phyloP scores from a whole-genome alignment of 1,140 invertebrate species.

The Plutomurus gul region DNA sequence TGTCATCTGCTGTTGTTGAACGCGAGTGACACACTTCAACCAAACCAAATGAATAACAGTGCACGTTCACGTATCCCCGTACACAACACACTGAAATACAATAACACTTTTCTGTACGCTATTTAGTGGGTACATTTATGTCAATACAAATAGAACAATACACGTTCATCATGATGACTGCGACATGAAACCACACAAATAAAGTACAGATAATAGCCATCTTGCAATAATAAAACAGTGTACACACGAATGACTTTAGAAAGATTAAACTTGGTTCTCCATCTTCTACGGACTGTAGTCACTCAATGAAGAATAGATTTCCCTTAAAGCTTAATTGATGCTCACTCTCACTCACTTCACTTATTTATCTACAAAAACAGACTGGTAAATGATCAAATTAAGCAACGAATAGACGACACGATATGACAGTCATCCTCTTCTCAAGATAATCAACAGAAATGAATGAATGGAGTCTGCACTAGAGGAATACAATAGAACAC shows the following conservation, averaged over 20 bases:
- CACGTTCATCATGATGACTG: too few relatives aligned
- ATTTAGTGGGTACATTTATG: too few relatives aligned
- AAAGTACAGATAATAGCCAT: too few relatives aligned
- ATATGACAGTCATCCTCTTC: slow-evolving; percentile 2
- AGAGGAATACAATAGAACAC: not conserved
- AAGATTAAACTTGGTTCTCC: not conserved
- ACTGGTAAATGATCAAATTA: not conserved
- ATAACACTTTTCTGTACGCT: too few relatives aligned
- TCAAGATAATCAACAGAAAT: slow-evolving; percentile 18
- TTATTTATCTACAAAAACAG: not conserved
- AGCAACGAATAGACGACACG: not conserved
- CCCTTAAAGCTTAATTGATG: not conserved
- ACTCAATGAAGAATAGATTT: not conserved
- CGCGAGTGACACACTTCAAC: too few relatives aligned
- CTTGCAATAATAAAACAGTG: too few relatives aligned
- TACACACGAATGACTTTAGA: not conserved
- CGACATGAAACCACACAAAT: too few relatives aligned
- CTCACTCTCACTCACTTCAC: not conserved
- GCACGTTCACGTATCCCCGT: too few relatives aligned
- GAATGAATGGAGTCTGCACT: not conserved
- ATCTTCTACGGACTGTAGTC: not conserved
- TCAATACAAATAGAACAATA: too few relatives aligned
- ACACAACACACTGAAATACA: too few relatives aligned
- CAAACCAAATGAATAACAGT: too few relatives aligned
- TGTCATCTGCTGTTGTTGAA: too few relatives aligned